Base-by-base conservation (phyloP, 2,113 vertebrate genomes). In the Corvus moneduloides region DNA sequence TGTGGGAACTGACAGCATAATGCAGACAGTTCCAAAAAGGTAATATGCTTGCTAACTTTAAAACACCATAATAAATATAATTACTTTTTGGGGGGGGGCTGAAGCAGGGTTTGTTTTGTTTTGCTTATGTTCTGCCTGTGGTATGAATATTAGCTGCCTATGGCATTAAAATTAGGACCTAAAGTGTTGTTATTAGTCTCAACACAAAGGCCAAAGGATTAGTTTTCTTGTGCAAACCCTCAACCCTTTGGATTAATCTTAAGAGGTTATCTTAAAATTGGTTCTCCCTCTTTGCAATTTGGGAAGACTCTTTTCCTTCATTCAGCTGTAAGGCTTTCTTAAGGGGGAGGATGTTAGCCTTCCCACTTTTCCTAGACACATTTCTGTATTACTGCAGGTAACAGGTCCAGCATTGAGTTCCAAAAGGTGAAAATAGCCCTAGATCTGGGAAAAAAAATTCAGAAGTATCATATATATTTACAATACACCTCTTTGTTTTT, bases 1-100 rank as follows among this genome's bases (percentile, higher is more conserved):
- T 16, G 30, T 68, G 16, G 44, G 32, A 91, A 62, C 17, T 69
- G 46, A 37, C 16, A 67, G 39, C 16, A 26, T 66, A 44, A 54
- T 24, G 14, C 28, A 62, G 30, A n/a, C 1, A 13, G 16, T 48
- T 87, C 26, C 32, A 80, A 26, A 87, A 82, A 78, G 16, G 21
- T 46, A 41, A 30, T 26, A 66, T 8, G 1, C 7, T 48, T 66
- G 41, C 32, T 23, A 58, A 41, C 3, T 54, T 44, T 6, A 46
- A 76, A 84, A 33, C 5, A 35, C 35, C 27, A 2, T 30, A 37
- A 59, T 52, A 78, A 84, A 43, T 39, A 16, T 8, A 33, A 11
- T 48, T 21, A 1, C 20, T 37, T 15, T 33, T 18, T 8, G 8
- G 2, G 5, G 4, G 13, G 10, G 7, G 7, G 3, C 2, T 12